phyloP scores from a whole-genome alignment of 2,113 vertebrate genomes.

The Bos indicus region DNA sequence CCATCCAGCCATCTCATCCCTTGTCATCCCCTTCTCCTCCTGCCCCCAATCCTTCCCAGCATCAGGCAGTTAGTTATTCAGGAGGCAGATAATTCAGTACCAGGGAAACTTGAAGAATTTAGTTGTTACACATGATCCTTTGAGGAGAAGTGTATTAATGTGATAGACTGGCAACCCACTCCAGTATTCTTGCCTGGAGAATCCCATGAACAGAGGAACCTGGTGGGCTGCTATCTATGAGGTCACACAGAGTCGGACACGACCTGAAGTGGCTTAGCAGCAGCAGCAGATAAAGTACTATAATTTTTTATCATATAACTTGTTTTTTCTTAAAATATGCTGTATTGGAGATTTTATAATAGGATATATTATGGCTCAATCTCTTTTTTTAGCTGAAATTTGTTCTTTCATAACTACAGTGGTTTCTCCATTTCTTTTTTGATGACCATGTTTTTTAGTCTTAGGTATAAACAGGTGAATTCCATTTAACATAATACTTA shows the following conservation, averaged over 20 bases:
- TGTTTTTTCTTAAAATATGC: not conserved
- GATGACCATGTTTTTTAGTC: not conserved
- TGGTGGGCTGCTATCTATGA: not conserved
- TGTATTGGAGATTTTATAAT: not conserved
- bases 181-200: too few species aligned
- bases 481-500: not conserved
- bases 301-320: not conserved
- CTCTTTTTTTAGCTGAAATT: not conserved
- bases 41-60: too few species aligned
- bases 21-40: too few species aligned
- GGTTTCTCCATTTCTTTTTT: not conserved
- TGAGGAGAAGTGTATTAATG: not conserved
- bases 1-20: too few species aligned
- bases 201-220: too few species aligned
- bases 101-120: not conserved
- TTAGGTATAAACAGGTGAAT: not conserved
- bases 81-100: not conserved
- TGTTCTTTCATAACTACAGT: not conserved
- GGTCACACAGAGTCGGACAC: rapidly evolving
- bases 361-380: not conserved
- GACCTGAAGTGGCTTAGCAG: not conserved
- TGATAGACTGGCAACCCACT: not conserved
- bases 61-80: not conserved
- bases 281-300: not conserved
- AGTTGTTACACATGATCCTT: not conserved